phyloP scores from a whole-genome alignment of 53 echinoderm and acorn worm genomes.

The Holothuria scabra region DNA sequence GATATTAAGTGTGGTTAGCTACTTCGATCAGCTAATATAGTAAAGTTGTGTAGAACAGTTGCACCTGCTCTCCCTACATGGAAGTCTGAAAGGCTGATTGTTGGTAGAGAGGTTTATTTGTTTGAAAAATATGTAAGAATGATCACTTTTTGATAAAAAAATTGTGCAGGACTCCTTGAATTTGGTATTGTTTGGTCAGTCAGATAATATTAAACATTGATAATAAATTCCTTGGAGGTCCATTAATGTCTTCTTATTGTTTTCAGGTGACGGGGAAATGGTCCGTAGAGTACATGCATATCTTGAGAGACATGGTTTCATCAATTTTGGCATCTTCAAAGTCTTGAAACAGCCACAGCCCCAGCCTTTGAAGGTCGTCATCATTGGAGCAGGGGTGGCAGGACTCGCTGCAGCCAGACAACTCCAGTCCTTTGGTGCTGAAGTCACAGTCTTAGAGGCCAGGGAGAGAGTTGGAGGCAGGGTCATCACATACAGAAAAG shows the following conservation, averaged over 20 bases:
- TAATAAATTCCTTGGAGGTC: no score
- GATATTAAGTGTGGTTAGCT: no score
- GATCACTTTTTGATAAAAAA: no score
- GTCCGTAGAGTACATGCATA: constrained; percentile 94
- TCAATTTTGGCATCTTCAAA: constrained; percentile 97
- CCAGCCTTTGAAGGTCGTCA: constrained; percentile 47
- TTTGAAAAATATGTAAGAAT: no score
- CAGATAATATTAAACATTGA: no score
- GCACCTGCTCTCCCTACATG: no score
- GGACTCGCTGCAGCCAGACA: constrained; percentile 94
- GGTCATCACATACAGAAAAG: constrained; percentile 95
- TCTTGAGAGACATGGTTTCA: constrained; percentile 92
- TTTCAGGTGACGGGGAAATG: constrained; percentile 85
- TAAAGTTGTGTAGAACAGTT: no score
- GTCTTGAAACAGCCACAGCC: constrained; percentile 74
- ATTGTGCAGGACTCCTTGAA: no score
- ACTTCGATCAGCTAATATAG: no score
- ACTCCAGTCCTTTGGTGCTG: constrained; percentile 91
- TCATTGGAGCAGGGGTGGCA: constrained; percentile 84
- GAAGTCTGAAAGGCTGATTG: no score
- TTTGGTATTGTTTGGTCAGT: no score
- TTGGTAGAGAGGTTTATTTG: no score
- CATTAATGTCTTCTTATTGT: not conserved
- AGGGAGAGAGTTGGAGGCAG: constrained; percentile 96
- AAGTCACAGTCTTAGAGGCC: constrained; percentile 91